A percentile compares a stretch with the other conserved stretches of the same genome.
Evolutionary conservation across 2,113 vertebrate species (phyloP).

Genomic region (Dryoscopus gambensis): DNA sequence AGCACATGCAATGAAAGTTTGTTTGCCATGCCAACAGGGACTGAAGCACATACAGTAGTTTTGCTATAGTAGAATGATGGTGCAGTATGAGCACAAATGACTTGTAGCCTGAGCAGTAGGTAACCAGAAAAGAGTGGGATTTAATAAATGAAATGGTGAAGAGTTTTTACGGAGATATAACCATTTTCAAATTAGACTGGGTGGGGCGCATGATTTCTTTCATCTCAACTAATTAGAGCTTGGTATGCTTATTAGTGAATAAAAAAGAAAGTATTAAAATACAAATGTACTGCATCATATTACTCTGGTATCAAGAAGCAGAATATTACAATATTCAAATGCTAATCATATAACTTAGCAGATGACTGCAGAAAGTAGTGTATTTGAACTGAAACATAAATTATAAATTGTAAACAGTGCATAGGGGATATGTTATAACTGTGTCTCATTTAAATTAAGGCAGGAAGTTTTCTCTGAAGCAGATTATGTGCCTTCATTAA

Average conservation of each 20-base stretch:
- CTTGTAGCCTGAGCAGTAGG: slow-evolving; percentile 69
- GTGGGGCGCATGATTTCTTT: slow-evolving; percentile 59
- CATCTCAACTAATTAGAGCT: slow-evolving; percentile 62
- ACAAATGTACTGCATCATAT: slow-evolving; percentile 45
- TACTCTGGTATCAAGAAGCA: slow-evolving; percentile 43
- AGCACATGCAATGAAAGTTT: slow-evolving; percentile 76
- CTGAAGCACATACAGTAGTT: slow-evolving; percentile 26
- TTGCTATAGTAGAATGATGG: slow-evolving; percentile 43
- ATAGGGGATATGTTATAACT: slow-evolving; percentile 80
- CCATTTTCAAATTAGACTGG: slow-evolving; percentile 61
- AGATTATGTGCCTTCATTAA: slow-evolving; percentile 82
- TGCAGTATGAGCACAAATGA: slow-evolving; percentile 12
- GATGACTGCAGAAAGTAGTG: slow-evolving; percentile 85
- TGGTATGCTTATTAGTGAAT: slow-evolving; percentile 60
- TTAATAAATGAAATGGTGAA: slow-evolving; percentile 66
- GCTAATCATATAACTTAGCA: slow-evolving; percentile 91
- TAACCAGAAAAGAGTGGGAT: slow-evolving; percentile 63
- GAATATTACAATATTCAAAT: slow-evolving; percentile 74
- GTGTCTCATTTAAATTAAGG: slow-evolving; percentile 87
- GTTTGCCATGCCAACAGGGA: slow-evolving; percentile 73
- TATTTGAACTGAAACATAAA: slow-evolving; percentile 90
- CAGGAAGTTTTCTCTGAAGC: slow-evolving; percentile 75
- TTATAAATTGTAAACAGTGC: slow-evolving; percentile 93
- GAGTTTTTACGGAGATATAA: slow-evolving; percentile 51
- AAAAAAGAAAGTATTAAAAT: slow-evolving; percentile 42